phyloP scores from a whole-genome alignment of 2,113 vertebrate genomes.

The Burhinus oedicnemus region DNA sequence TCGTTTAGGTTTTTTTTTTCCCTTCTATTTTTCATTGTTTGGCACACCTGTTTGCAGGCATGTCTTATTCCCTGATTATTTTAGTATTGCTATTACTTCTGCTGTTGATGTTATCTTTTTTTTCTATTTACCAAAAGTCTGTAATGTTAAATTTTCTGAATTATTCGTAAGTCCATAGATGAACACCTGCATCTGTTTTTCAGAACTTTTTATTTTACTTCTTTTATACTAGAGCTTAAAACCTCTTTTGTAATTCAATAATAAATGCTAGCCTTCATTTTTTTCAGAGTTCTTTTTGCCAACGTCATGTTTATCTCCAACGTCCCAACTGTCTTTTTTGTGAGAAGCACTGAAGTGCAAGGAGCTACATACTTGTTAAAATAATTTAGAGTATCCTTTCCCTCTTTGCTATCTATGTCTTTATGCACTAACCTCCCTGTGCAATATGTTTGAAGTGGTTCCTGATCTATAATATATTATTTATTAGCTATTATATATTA shows the following conservation, averaged over 20 bases:
- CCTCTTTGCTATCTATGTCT: background rate
- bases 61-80: background rate
- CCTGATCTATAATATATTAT: background rate
- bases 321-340: background rate
- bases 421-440: background rate
- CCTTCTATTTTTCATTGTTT: background rate
- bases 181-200: background rate
- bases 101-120: background rate
- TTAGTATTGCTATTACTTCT: background rate
- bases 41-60: background rate
- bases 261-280: background rate
- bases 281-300: background rate
- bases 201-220: background rate
- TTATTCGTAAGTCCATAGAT: background rate
- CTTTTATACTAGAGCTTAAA: background rate
- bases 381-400: background rate
- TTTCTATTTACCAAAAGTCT: background rate
- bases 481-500: background rate
- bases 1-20: background rate
- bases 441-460: background rate
- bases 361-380: background rate
- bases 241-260: background rate
- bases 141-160: background rate
- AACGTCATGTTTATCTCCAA: background rate
- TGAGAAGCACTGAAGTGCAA: background rate